Conservation (phyloP, 2,888 invertebrate genomes). For the Julus scanicus region DNA sequence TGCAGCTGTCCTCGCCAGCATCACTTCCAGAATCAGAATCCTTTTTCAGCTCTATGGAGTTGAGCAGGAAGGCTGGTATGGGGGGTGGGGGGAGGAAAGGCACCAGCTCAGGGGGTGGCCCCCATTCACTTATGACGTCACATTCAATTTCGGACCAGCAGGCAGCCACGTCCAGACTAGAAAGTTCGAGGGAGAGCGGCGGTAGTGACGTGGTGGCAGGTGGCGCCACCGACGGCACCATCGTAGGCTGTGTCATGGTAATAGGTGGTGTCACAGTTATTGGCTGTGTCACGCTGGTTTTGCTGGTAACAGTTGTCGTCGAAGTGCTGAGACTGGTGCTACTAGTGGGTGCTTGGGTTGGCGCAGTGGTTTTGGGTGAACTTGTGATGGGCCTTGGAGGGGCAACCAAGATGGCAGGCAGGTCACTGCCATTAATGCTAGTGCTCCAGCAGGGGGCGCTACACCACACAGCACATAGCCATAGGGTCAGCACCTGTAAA, state of each 20-base stretch:
- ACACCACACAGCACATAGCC: constrained; percentile 36
- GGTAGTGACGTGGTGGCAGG: constrained; percentile 19
- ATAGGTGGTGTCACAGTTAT: not conserved
- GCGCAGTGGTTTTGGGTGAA: not conserved
- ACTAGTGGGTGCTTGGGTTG: not conserved
- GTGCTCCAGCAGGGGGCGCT: constrained; percentile 21
- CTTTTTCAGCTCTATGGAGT: not conserved
- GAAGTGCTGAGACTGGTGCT: not conserved
- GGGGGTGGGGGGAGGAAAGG: constrained; percentile 48
- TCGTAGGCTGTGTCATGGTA: not conserved
- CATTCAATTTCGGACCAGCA: constrained; percentile 46
- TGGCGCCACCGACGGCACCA: not conserved
- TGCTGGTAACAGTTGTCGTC: not conserved
- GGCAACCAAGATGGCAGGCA: not conserved
- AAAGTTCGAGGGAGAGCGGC: not conserved
- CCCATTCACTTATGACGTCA: constrained; percentile 16
- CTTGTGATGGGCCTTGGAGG: constrained; percentile 12
- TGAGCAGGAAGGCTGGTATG: constrained; percentile 50
- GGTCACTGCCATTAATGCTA: constrained; percentile 12
- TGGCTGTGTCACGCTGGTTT: not conserved
- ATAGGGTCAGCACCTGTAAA: constrained; percentile 47
- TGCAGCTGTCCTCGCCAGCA: constrained; percentile 38
- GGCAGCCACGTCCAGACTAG: not conserved
- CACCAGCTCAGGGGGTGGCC: constrained; percentile 36
- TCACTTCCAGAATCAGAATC: not conserved